phyloP scores from a whole-genome alignment of 1,140 invertebrate species.

The Drosophila pseudoananassae region DNA sequence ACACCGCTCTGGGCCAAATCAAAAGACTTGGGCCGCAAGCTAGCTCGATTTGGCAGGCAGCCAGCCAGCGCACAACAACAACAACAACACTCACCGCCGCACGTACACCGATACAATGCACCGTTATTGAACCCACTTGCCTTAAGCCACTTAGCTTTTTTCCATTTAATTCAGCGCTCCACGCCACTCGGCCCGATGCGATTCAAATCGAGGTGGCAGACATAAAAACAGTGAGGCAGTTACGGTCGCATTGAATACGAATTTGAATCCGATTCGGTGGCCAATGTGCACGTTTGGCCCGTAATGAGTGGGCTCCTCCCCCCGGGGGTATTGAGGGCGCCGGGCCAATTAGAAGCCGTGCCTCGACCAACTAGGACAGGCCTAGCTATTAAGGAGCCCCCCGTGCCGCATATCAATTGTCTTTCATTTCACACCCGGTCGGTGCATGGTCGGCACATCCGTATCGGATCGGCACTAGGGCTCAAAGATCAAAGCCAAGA shows the following conservation, averaged over 20 bases:
- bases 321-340: conserved; percentile 33
- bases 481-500: conserved; percentile 24
- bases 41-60: conserved; percentile 36
- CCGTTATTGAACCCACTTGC: conserved; percentile 77
- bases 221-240: conserved; percentile 19
- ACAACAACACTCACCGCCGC: not conserved
- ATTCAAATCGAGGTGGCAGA: conserved; percentile 8
- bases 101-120: conserved; percentile 67
- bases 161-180: not conserved
- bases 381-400: not conserved
- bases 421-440: not conserved
- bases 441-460: not conserved
- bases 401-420: not conserved
- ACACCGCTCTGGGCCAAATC: conserved; percentile 56
- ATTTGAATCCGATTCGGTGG: conserved; percentile 26
- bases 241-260: conserved; percentile 41
- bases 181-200: not conserved
- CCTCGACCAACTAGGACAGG: conserved; percentile 12
- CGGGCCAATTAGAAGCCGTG: conserved; percentile 47
- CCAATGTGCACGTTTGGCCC: conserved; percentile 32
- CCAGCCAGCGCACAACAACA: conserved; percentile 5
- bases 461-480: conserved; percentile 16
- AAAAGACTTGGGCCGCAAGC: conserved; percentile 66
- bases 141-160: conserved; percentile 43
- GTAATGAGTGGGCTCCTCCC: conserved; percentile 19